Conservation (phyloP, 1,140 invertebrate species). For the Apolygus lucorum region DNA sequence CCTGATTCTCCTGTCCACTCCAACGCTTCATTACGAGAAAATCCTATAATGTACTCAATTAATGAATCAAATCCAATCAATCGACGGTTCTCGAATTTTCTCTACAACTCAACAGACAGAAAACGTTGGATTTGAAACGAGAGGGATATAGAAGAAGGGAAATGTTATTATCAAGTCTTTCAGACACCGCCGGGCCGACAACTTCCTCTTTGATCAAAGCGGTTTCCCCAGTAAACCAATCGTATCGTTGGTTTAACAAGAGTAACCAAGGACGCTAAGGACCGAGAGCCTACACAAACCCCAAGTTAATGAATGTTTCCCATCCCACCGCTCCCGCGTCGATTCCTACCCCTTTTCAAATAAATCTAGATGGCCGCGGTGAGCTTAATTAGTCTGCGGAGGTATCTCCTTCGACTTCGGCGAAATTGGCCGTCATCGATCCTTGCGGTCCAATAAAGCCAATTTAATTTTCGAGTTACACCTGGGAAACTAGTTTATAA, state of each 20-base stretch:
- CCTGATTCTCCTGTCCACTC: too few relatives aligned
- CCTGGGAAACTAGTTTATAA: not conserved
- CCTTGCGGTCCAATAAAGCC: not conserved
- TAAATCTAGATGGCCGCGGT: not conserved
- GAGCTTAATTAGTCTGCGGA: not conserved
- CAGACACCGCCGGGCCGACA: not conserved
- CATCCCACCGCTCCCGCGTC: not conserved
- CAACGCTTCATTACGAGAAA: too few relatives aligned
- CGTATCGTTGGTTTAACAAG: not conserved
- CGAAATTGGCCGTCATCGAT: not conserved
- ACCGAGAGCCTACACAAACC: not conserved
- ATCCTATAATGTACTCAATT: too few relatives aligned
- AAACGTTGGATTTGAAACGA: too few relatives aligned
- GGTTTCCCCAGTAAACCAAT: not conserved
- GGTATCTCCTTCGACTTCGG: not conserved
- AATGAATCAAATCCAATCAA: too few relatives aligned
- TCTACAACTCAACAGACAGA: too few relatives aligned
- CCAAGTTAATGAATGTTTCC: not conserved
- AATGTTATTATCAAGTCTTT: not conserved
- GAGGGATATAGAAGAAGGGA: too few relatives aligned
- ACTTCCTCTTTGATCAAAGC: not conserved
- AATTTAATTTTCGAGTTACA: not conserved
- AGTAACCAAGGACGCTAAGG: not conserved
- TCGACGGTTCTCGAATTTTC: too few relatives aligned
- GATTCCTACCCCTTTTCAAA: not conserved